Base-by-base conservation (phyloP, 2,888 invertebrate species). In the Drosophila peninsularis region DNA sequence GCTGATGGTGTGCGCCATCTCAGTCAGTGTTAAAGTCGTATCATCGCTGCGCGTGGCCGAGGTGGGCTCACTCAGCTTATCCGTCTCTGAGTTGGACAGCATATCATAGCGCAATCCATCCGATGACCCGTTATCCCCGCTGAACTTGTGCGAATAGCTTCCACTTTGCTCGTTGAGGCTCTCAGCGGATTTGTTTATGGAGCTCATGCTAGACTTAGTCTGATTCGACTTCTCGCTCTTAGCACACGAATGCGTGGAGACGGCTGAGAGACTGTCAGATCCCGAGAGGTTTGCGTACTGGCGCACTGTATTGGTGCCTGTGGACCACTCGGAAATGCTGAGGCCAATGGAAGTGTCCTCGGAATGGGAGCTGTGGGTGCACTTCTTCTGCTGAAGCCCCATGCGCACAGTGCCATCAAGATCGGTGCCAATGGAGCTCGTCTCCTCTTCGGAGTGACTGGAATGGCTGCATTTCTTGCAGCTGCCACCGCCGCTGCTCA, bases 261-360 rank as follows among this genome's bases (percentile, higher is more conserved):
- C 93, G 4, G 92, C 92, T 1, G 93, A 93, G 7, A 94, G 93
- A 87, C 95, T 95, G 88, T 95, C 95, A 11, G 95, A 95, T 32
- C 95, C 95, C 0, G 96, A 96, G 34, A 96, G 93, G 92, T 96
- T 96, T 49, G 95, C 96, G 83, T 96, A 97, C 90, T 96, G 96
- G 1, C 96, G 94, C 1, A 97, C 97, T 0, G 97, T 97, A 78
- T 96, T 97, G 0, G 96, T 97, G 56, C 96, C 97, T 39, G 96
- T 97, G 0, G 97, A 97, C 96, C 97, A 97, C 88, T 97, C 97
- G 3, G 97, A 97, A 86, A 96, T 95, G 87, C 97, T 97, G 34
- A 97, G 93, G 19, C 97, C 97, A 90, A 97, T 95, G 0, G 97
- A 97, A 0, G 97, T 97, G 85, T 97, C 97, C 92, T 97, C 97